phyloP scores from a whole-genome alignment of 2,888 invertebrate species.

The Geophilus truncorum region DNA sequence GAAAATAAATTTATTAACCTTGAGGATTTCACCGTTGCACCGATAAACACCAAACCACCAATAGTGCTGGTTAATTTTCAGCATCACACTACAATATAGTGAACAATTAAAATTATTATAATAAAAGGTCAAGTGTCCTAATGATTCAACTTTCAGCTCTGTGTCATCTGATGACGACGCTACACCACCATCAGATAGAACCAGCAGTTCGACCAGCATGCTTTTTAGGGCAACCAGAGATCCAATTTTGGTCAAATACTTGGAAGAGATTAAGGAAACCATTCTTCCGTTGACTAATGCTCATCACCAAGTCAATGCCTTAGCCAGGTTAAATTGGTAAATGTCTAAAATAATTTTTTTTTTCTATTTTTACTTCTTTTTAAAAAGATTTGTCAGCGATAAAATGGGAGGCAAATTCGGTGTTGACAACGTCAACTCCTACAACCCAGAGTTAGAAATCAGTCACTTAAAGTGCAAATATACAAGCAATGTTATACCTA shows the following conservation, averaged over 20 bases:
- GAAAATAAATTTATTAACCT: slow-evolving; percentile 9
- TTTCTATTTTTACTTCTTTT: neutral
- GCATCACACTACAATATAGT: neutral
- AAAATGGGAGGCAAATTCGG: slow-evolving; percentile 28
- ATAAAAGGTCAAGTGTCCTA: neutral
- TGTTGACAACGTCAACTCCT: neutral
- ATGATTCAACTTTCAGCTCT: neutral
- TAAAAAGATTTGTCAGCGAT: slow-evolving; percentile 3
- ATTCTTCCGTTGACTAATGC: neutral
- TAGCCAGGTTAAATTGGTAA: neutral
- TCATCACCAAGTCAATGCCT: neutral
- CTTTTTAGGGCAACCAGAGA: neutral
- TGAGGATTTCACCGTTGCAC: neutral
- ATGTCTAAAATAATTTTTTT: neutral
- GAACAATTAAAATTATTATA: neutral
- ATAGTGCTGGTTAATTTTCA: slow-evolving; percentile 13
- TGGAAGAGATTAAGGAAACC: neutral
- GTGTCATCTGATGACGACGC: neutral
- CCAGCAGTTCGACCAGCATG: neutral
- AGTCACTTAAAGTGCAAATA: slow-evolving; percentile 28
- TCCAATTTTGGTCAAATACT: neutral
- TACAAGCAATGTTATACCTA: slow-evolving; percentile 30
- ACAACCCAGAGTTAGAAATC: slow-evolving; percentile 25
- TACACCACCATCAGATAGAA: neutral
- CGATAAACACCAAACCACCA: neutral